A percentile compares a stretch with the other conserved stretches of the same genome.
phyloP scores from a whole-genome alignment of 1,140 invertebrate species.

The Solen grandis region DNA sequence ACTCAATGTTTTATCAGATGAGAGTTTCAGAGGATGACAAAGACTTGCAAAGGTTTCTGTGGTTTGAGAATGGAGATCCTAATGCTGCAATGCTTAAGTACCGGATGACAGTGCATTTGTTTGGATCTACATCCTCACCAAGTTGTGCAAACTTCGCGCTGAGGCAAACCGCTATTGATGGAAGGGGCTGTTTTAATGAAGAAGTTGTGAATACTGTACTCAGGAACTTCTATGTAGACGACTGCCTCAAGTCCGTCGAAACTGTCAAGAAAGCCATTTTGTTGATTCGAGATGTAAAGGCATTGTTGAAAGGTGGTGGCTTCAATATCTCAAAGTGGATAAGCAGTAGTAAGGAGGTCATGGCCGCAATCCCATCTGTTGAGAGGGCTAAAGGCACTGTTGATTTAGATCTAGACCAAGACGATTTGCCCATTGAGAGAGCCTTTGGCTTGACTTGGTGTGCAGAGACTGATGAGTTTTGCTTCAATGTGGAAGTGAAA shows the following conservation, averaged over 20 bases:
- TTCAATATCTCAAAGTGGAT: slow-evolving; percentile 1
- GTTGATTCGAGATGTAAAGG: background rate
- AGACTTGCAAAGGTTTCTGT: slow-evolving; percentile 25
- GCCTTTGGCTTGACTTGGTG: background rate
- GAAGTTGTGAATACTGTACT: background rate
- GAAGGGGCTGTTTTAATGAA: background rate
- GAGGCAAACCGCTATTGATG: background rate
- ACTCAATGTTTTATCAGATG: slow-evolving; percentile 6
- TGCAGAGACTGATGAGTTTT: slow-evolving; percentile 1
- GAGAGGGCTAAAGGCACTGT: background rate
- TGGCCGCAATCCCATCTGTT: background rate
- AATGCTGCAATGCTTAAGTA: background rate
- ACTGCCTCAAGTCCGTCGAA: slow-evolving; percentile 32
- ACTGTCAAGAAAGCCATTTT: background rate
- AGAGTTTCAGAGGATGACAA: background rate
- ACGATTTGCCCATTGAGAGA: background rate
- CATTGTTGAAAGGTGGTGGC: background rate
- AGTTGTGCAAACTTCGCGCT: slow-evolving; percentile 15
- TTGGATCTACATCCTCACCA: slow-evolving; percentile 24
- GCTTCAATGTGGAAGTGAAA: slow-evolving; percentile 4
- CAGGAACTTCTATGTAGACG: slow-evolving; percentile 49
- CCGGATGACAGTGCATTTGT: slow-evolving; percentile 30
- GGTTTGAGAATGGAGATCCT: slow-evolving; percentile 21
- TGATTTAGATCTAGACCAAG: background rate
- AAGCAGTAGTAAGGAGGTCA: background rate